Conservation (phyloP, 2,113 vertebrate genomes). For the Ellobius talpinus region DNA sequence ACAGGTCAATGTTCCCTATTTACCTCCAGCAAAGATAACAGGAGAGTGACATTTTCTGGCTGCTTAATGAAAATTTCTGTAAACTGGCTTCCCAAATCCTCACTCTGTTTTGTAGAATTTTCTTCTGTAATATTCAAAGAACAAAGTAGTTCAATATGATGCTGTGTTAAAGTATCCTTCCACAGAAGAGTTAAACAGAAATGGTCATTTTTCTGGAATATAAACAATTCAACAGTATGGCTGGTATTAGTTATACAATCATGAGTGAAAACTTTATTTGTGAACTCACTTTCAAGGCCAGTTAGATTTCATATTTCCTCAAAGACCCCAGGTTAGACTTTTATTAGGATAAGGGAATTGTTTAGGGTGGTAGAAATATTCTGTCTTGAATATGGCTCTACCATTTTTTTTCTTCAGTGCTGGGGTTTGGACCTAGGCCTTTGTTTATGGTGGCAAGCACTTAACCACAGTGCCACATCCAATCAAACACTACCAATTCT, state of each 20-base stretch:
- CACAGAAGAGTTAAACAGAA: conserved; percentile 57
- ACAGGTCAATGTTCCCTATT: conserved; percentile 45
- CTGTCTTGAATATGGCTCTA: neutral
- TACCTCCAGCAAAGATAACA: conserved; percentile 95
- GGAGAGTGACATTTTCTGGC: conserved; percentile 94
- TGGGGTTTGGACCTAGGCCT: neutral
- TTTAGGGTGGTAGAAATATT: neutral
- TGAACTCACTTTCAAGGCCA: conserved; percentile 48
- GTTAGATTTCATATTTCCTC: conserved; percentile 16
- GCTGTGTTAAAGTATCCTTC: conserved; percentile 21
- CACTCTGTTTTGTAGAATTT: conserved; percentile 91
- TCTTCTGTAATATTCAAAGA: conserved; percentile 91
- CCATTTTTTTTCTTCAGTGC: neutral
- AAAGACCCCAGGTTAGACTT: neutral
- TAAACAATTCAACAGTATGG: conserved; percentile 8
- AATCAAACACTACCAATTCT: neutral
- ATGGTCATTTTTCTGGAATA: conserved; percentile 49
- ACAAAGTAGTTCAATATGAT: conserved; percentile 51
- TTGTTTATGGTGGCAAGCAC: neutral
- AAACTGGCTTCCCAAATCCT: conserved; percentile 95
- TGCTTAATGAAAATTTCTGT: conserved; percentile 96
- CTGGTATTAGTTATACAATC: conserved; percentile 8
- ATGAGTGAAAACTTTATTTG: neutral
- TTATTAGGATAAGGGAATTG: neutral
- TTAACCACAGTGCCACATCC: neutral